These are phyloP conservation scores for Sialia sialis DNA, from an alignment of 2,113 vertebrate genomes.

Conservation along the genomic window DNA sequence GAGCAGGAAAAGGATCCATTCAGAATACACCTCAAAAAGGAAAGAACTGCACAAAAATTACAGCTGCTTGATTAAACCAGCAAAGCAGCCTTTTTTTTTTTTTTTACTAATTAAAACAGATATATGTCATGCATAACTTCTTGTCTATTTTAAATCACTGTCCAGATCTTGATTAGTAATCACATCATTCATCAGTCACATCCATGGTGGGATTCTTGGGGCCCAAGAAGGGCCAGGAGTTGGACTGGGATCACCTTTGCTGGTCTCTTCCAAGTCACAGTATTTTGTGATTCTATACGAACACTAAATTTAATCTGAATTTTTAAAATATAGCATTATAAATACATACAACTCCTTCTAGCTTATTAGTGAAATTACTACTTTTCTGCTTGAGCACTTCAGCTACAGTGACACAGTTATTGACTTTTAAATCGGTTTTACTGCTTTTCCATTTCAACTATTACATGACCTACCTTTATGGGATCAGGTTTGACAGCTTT, in stretches of 20 bases:
- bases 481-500: slow-evolving; percentile 18
- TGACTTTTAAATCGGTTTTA: background rate
- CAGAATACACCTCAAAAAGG: background rate
- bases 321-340: background rate
- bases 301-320: background rate
- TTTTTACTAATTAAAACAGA: background rate
- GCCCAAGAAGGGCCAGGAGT: background rate
- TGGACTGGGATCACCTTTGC: background rate
- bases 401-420: background rate
- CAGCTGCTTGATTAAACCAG: background rate
- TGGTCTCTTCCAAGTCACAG: background rate
- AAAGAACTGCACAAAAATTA: background rate
- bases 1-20: background rate
- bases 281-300: background rate
- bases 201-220: background rate
- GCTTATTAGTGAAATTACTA: background rate
- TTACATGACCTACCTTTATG: background rate
- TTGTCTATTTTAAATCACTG: background rate
- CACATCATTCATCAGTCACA: background rate
- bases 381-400: background rate
- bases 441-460: background rate
- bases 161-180: background rate
- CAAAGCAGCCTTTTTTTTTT: background rate
- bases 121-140: background rate
- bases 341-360: background rate